phyloP scores from a whole-genome alignment of 2,113 vertebrate species.

The Eptesicus fuscus region DNA sequence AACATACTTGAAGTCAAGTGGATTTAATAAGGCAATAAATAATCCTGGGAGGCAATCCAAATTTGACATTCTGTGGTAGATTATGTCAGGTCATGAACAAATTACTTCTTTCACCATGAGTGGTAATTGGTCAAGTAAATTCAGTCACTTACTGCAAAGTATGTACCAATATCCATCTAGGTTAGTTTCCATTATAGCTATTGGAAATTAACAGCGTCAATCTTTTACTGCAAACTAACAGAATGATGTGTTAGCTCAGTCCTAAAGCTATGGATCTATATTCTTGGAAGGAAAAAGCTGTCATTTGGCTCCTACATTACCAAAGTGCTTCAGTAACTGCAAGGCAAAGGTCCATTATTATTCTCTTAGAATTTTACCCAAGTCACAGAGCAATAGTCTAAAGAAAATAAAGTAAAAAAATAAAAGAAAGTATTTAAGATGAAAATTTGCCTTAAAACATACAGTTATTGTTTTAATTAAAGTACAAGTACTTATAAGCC shows the following conservation, averaged over 20 bases:
- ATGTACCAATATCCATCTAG: neutral
- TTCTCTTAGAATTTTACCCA: neutral
- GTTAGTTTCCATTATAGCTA: neutral
- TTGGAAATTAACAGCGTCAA: neutral
- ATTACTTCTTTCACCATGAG: neutral
- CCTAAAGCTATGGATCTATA: neutral
- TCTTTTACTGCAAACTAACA: neutral
- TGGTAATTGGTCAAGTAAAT: neutral
- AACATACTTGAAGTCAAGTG: neutral
- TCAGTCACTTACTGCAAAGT: neutral
- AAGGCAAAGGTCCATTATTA: neutral
- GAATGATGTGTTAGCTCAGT: neutral
- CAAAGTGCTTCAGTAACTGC: neutral
- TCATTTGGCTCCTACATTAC: neutral
- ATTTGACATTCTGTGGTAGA: neutral
- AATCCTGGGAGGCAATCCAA: neutral
- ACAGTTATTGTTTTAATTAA: slow-evolving; percentile 32
- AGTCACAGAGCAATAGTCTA: neutral
- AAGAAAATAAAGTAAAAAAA: slow-evolving; percentile 14
- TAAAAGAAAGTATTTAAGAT: slow-evolving; percentile 11
- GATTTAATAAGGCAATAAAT: neutral
- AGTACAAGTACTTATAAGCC: neutral
- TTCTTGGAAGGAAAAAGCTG: neutral
- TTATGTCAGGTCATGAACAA: neutral
- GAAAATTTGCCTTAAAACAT: neutral